Percentiles rank a stretch among this genome's conserved stretches.
These are phyloP conservation scores for Arizona elegans DNA, from an alignment of 2,113 vertebrate species.

Conservation along the genomic window DNA sequence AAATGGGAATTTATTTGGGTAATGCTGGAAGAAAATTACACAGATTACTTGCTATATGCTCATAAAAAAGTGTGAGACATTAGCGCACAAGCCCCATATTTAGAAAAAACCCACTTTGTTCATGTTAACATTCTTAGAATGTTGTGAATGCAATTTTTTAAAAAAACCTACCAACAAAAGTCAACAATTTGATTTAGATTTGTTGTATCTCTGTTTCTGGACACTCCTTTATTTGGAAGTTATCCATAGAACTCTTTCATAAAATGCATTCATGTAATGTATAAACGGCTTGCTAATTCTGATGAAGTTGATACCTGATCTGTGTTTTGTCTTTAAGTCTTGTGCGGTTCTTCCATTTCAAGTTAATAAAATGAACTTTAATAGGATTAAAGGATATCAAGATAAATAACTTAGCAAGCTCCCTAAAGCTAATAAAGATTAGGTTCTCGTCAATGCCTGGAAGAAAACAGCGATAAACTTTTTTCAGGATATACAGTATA, in stretches of 20 bases:
- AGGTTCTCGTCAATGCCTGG: background rate
- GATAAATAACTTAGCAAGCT: background rate
- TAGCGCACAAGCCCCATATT: background rate
- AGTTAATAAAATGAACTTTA: background rate
- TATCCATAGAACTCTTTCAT: background rate
- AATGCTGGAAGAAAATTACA: slow-evolving; percentile 2
- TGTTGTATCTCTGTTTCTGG: background rate
- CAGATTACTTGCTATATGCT: background rate
- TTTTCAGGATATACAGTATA: background rate
- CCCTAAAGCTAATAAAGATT: background rate
- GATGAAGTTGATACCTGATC: slow-evolving; percentile 6
- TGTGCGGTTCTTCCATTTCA: background rate
- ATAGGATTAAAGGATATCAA: background rate
- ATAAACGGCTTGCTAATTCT: background rate
- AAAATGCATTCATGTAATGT: background rate
- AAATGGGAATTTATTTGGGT: background rate
- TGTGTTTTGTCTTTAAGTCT: background rate
- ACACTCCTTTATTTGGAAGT: background rate
- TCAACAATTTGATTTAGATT: background rate
- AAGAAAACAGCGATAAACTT: background rate
- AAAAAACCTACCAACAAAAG: background rate
- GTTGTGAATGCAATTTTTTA: background rate
- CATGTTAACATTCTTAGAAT: background rate
- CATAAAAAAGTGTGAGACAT: background rate
- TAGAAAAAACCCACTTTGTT: background rate